Evolutionary conservation across 2,797 vertebrate species (phyloP), one percentile per base, ranked within the genome.

Genomic region (Sebastes vulpes): DNA sequence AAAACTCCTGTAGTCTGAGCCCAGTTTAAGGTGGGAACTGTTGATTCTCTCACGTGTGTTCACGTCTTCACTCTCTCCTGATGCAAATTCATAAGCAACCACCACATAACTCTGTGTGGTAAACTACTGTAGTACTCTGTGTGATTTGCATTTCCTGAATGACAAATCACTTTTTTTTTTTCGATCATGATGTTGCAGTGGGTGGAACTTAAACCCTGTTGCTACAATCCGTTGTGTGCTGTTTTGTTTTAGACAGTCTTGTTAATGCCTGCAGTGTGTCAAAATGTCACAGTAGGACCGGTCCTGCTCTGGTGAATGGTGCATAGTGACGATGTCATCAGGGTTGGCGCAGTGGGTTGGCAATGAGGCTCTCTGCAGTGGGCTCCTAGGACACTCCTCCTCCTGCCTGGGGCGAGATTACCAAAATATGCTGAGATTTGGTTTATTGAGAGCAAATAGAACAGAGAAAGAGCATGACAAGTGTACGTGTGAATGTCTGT

Each of bases 261-360:
- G 38, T n/a, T 69, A 5, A 20, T 14, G 16, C 11, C 14, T 26
- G 54, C 57, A 32, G 5, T 18, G 52, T 46, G 32, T 69, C 20
- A 77, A 57, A 57, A 54, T 83, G 64, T 69, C 77, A 48, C 63
- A 81, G 59, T 64, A 28, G 20, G 67, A 66, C 50, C 26, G 72
- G 87, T 72, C 76, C 73, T 75, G 82, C 87, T 89, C 69, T 66
- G 76, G 83, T 89, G 90, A 86, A 83, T 89, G 92, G 89, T 90
- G 93, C 89, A 93, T 90, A 91, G 86, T 90, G 91, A 93, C 86
- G 79, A 92, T 93, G 91, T 93, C 85, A 88, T 91, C 83, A 54
- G 84, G 81, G 84, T 65, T 94, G 91, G 91, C 56, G 92, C 94
- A 94, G 92, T 92, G 89, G 85, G 87, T 91, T 95, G 93, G 92